A percentile compares a stretch with the other conserved stretches of the same genome.
Conservation (phyloP, 2,888 invertebrate genomes). For the Luffia ferchaultella region DNA sequence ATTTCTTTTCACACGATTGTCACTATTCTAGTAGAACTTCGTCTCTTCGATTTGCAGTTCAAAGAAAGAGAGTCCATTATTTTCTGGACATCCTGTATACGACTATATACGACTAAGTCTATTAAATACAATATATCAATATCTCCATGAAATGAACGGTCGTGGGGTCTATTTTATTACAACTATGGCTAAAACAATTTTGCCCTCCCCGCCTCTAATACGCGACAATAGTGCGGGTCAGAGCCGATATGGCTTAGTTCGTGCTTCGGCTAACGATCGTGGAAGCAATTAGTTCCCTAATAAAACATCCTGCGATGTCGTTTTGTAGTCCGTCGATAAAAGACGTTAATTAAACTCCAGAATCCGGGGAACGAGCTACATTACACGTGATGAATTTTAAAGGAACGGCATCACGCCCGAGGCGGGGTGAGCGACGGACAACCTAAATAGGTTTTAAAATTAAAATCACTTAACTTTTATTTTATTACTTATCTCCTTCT, state of each 20-base stretch:
- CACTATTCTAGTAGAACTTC: too few relatives aligned
- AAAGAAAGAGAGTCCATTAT: too few relatives aligned
- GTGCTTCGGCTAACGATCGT: constrained; percentile 9
- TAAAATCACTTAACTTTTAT: constrained; percentile 20
- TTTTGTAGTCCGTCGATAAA: constrained; percentile 12
- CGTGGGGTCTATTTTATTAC: too few relatives aligned
- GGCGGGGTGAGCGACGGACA: constrained; percentile 13
- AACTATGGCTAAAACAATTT: neutral
- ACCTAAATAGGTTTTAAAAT: constrained; percentile 17
- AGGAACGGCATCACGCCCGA: constrained; percentile 13
- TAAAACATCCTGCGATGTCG: constrained; percentile 16
- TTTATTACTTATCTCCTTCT: constrained; percentile 12
- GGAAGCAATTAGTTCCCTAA: constrained; percentile 15
- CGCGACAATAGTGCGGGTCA: constrained; percentile 5
- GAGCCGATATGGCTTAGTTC: constrained; percentile 1
- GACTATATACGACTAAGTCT: too few relatives aligned
- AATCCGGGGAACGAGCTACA: constrained; percentile 16
- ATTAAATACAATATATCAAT: too few relatives aligned
- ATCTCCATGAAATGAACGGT: too few relatives aligned
- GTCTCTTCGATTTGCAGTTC: too few relatives aligned
- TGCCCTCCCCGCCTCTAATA: constrained; percentile 4
- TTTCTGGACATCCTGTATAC: too few relatives aligned
- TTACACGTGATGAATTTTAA: constrained; percentile 19
- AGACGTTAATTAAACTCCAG: constrained; percentile 24
- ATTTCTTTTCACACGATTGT: too few relatives aligned